Percentiles rank a stretch among this genome's conserved stretches.
These are phyloP conservation scores for Cygnus buccinator DNA, from an alignment of 2,113 vertebrate genomes.

Conservation along the genomic window DNA sequence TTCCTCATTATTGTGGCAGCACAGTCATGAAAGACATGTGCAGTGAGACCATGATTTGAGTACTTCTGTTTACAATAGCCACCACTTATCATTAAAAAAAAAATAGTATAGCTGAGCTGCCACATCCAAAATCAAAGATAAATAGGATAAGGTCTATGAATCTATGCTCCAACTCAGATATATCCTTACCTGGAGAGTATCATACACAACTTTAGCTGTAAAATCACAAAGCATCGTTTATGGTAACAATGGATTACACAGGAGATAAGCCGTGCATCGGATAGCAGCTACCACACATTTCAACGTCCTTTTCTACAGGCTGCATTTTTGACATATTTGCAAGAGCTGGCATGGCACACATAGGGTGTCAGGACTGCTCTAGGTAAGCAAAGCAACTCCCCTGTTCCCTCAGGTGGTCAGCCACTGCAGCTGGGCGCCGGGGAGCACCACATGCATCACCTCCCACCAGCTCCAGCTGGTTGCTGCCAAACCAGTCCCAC, in stretches of 20 bases:
- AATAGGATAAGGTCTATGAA: conserved; percentile 22
- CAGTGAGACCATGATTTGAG: conserved; percentile 65
- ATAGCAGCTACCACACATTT: too few relatives aligned
- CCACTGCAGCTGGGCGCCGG: too few relatives aligned
- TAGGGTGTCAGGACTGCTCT: accelerated
- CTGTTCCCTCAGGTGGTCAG: accelerated
- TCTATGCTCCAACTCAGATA: background rate
- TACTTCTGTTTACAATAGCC: conserved; percentile 70
- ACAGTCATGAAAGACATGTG: conserved; percentile 60
- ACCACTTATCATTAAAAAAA: conserved; percentile 60
- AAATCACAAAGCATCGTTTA: background rate
- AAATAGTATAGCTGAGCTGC: conserved; percentile 8
- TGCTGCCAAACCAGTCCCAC: background rate
- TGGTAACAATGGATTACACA: background rate
- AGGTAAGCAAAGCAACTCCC: background rate
- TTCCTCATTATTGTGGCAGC: conserved; percentile 70
- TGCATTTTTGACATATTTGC: background rate
- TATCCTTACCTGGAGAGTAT: background rate
- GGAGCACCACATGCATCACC: too few relatives aligned
- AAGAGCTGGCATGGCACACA: accelerated
- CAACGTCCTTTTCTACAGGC: background rate
- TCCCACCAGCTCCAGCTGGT: background rate
- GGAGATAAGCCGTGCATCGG: background rate
- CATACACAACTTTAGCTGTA: background rate
- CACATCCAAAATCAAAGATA: conserved; percentile 7